Percentiles rank a stretch among this genome's conserved stretches.
These are phyloP conservation scores for Eriosoma lanigerum DNA, from an alignment of 1,140 invertebrate species.

Conservation along the genomic window DNA sequence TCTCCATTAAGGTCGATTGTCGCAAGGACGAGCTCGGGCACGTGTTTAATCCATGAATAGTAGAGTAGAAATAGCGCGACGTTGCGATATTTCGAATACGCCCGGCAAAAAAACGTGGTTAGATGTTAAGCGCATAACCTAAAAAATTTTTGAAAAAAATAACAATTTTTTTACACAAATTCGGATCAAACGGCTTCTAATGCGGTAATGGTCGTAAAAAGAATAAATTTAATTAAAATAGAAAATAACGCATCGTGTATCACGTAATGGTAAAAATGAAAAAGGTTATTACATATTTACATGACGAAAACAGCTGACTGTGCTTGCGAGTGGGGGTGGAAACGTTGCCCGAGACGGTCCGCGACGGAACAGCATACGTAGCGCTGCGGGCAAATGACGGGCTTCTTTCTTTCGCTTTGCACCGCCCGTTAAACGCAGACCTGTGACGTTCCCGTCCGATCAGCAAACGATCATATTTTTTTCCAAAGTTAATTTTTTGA, in stretches of 20 bases:
- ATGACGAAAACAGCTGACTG: background rate
- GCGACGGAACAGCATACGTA: background rate
- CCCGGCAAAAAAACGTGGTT: conserved; percentile 27
- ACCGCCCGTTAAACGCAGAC: background rate
- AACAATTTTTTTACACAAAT: no score
- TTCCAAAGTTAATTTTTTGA: conserved; percentile 17
- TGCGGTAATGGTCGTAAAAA: no score
- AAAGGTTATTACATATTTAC: background rate
- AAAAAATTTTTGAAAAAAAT: no score
- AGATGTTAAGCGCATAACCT: background rate
- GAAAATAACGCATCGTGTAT: no score
- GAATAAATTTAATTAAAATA: no score
- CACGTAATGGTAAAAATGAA: no score
- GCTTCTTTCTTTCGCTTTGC: conserved; percentile 26
- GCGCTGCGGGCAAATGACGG: background rate
- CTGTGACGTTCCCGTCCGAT: background rate
- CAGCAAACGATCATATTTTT: background rate
- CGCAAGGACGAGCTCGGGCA: background rate
- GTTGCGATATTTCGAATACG: conserved; percentile 21
- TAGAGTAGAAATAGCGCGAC: background rate
- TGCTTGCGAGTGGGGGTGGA: background rate
- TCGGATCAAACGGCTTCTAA: no score
- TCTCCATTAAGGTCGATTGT: background rate
- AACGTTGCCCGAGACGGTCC: background rate
- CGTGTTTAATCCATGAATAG: background rate